These are phyloP conservation scores for Jaculus jaculus DNA, from an alignment of 2,113 vertebrate genomes.

Conservation along the genomic window DNA sequence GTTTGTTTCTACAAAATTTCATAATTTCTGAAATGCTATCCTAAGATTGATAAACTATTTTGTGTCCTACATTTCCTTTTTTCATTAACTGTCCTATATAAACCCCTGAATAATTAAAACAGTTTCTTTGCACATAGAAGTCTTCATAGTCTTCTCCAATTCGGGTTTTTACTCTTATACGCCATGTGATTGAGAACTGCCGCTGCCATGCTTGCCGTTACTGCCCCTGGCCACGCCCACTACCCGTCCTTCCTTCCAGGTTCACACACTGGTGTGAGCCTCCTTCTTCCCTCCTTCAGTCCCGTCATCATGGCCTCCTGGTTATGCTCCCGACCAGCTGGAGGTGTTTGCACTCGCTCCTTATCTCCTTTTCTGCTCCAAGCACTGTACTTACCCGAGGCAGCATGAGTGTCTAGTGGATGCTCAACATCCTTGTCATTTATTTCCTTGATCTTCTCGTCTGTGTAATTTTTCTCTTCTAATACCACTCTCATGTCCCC, in stretches of 20 bases:
- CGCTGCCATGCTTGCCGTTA: background rate
- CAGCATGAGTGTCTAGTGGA: background rate
- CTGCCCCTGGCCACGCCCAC: background rate
- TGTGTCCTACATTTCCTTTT: background rate
- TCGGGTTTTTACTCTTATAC: background rate
- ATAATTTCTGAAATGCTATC: background rate
- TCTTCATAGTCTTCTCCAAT: background rate
- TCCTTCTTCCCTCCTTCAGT: background rate
- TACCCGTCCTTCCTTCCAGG: background rate
- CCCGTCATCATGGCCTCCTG: background rate
- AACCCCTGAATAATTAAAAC: background rate
- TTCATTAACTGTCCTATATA: background rate
- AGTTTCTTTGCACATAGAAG: background rate
- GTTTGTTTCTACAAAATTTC: background rate
- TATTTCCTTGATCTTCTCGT: slow-evolving; percentile 38
- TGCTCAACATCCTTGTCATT: background rate
- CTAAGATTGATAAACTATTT: background rate
- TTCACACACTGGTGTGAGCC: background rate
- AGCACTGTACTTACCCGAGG: background rate
- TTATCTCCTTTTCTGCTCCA: background rate
- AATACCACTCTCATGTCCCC: background rate
- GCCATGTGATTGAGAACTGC: background rate
- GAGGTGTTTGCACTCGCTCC: background rate
- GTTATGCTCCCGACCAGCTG: background rate
- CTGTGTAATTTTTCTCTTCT: slow-evolving; percentile 12